phyloP scores from a whole-genome alignment of 2,888 invertebrate genomes.

The Amiota minor region DNA sequence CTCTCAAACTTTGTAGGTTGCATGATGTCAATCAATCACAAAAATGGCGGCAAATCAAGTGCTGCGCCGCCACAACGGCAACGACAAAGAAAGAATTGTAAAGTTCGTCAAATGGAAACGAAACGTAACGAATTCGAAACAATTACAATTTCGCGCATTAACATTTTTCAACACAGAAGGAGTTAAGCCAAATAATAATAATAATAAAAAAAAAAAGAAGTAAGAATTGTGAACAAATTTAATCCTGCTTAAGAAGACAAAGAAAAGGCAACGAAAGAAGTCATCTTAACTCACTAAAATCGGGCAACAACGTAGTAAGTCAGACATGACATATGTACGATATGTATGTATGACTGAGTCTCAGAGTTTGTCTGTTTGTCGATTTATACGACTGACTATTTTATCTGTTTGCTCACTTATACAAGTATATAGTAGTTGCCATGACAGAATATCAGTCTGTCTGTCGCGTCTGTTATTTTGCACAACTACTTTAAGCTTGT shows the following conservation, averaged over 20 bases:
- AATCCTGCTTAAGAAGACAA: not conserved
- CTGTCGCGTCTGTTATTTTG: constrained; percentile 30
- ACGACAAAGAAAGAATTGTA: not conserved
- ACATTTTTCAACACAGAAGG: constrained; percentile 12
- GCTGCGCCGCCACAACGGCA: not conserved
- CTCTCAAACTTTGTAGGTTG: constrained; percentile 12
- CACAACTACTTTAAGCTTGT: constrained; percentile 47
- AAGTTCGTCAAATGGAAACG: too few relatives aligned
- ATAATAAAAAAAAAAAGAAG: too few relatives aligned
- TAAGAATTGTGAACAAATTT: constrained; percentile 17
- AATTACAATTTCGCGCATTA: constrained; percentile 13
- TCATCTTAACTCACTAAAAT: too few relatives aligned
- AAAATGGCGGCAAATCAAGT: constrained; percentile 24
- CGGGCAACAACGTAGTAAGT: not conserved
- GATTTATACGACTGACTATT: not conserved
- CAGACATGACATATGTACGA: constrained; percentile 22
- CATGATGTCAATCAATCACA: constrained; percentile 27
- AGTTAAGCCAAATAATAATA: too few relatives aligned
- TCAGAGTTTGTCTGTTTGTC: not conserved
- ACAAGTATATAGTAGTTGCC: not conserved
- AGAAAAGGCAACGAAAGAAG: not conserved
- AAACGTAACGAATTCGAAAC: not conserved
- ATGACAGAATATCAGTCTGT: constrained; percentile 3
- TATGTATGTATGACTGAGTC: not conserved
- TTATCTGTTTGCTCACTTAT: not conserved